These are phyloP conservation scores for Bombus fervidus DNA, from an alignment of 1,140 invertebrate species.

Conservation along the genomic window DNA sequence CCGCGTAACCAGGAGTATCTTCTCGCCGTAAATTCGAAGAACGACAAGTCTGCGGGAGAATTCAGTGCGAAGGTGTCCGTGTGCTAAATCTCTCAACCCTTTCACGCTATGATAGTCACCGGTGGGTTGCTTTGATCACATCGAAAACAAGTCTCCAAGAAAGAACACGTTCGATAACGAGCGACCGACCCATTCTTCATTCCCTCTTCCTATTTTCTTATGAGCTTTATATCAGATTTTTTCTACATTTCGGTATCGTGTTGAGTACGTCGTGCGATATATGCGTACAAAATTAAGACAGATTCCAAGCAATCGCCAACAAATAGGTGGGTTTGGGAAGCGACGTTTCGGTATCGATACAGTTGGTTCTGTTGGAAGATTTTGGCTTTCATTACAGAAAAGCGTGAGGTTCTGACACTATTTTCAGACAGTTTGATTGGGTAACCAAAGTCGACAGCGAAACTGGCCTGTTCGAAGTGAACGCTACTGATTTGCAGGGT, in stretches of 20 bases:
- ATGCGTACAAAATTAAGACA: constrained; percentile 20
- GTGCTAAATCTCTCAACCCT: constrained; percentile 58
- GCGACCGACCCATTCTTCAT: constrained; percentile 21
- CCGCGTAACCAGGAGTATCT: neutral
- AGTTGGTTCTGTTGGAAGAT: neutral
- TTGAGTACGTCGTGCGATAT: constrained; percentile 9
- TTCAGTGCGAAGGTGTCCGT: constrained; percentile 24
- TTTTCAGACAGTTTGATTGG: neutral
- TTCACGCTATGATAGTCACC: constrained; percentile 36
- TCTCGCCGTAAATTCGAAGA: constrained; percentile 22
- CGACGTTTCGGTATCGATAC: neutral
- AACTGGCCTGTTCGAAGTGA: neutral
- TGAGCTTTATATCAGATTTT: constrained; percentile 1
- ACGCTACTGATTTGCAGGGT: neutral
- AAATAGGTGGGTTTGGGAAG: neutral
- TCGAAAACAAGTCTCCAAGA: constrained; percentile 39
- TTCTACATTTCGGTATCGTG: constrained; percentile 4
- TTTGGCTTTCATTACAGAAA: neutral
- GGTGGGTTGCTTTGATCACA: constrained; percentile 56
- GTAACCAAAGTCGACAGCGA: neutral
- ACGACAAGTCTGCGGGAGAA: constrained; percentile 14
- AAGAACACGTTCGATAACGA: constrained; percentile 52
- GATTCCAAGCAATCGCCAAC: constrained; percentile 15
- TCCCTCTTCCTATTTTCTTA: neutral
- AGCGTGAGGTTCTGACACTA: neutral